phyloP scores from a whole-genome alignment of 2,113 vertebrate species.

The Lophius piscatorius region DNA sequence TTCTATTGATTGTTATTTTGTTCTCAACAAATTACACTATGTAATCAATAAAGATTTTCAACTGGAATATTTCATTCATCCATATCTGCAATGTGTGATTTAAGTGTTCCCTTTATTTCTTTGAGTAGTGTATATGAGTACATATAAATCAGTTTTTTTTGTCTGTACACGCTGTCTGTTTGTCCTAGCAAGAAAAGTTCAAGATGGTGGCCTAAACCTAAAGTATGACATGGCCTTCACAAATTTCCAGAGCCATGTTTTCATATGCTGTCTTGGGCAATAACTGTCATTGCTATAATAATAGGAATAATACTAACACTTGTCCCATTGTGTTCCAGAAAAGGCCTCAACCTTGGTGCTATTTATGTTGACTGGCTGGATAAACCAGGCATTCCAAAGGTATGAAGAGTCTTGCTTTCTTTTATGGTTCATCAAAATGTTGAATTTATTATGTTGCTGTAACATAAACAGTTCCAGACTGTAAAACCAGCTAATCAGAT shows the following conservation, averaged over 20 bases:
- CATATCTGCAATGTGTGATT: too few species aligned
- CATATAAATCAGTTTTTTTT: conserved; percentile 30
- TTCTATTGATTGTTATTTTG: too few species aligned
- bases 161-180: conserved; percentile 51
- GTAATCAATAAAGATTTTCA: too few species aligned
- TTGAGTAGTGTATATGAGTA: conserved; percentile 5
- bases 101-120: too few species aligned
- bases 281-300: conserved; percentile 57
- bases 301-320: conserved; percentile 57
- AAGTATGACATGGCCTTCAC: conserved; percentile 28
- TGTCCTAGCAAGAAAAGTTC: conserved; percentile 12
- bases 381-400: conserved; percentile 91
- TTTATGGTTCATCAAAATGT: too few species aligned
- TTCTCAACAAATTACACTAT: too few species aligned
- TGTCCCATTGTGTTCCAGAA: conserved; percentile 82
- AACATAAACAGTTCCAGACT: too few species aligned
- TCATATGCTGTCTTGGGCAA: conserved; percentile 61
- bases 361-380: conserved; percentile 93
- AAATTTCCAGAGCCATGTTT: conserved; percentile 61
- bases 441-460: too few species aligned
- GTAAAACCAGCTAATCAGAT: too few species aligned
- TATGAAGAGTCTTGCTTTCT: conserved; percentile 59
- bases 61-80: too few species aligned
- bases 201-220: conserved; percentile 52
- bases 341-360: conserved; percentile 84